Evolutionary conservation across 2,797 vertebrate species (phyloP).

Genomic region (Florisuga fusca): DNA sequence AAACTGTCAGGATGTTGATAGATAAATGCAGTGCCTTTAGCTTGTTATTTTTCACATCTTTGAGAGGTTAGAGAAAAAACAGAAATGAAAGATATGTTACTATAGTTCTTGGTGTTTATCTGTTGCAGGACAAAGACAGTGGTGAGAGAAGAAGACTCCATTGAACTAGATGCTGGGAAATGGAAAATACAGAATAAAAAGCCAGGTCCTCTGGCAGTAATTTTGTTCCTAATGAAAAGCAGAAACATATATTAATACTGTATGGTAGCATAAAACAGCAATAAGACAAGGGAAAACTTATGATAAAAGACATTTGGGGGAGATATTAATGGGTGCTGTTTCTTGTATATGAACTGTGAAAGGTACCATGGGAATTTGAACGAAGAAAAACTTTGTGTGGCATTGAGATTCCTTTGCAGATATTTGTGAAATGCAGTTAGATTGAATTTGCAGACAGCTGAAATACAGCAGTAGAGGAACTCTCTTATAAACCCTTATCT

Average conservation of each 20-base stretch:
- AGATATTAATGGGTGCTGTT: not conserved
- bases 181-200: not conserved
- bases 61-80: not conserved
- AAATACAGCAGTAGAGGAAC: not conserved
- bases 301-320: not conserved
- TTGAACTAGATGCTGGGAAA: not conserved
- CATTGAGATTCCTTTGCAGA: not conserved
- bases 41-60: not conserved
- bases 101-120: not conserved
- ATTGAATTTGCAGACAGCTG: not conserved
- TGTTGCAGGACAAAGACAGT: not conserved
- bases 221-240: not conserved
- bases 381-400: not conserved
- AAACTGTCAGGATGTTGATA: not conserved
- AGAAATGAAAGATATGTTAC: not conserved
- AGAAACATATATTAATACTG: not conserved
- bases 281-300: not conserved
- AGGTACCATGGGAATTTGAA: not conserved
- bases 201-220: not conserved
- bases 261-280: not conserved
- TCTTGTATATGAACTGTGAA: not conserved
- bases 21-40: not conserved
- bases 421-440: not conserved
- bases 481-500: not conserved
- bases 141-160: not conserved